Conservation (phyloP, 2,113 vertebrate species). For the Zootoca vivipara region DNA sequence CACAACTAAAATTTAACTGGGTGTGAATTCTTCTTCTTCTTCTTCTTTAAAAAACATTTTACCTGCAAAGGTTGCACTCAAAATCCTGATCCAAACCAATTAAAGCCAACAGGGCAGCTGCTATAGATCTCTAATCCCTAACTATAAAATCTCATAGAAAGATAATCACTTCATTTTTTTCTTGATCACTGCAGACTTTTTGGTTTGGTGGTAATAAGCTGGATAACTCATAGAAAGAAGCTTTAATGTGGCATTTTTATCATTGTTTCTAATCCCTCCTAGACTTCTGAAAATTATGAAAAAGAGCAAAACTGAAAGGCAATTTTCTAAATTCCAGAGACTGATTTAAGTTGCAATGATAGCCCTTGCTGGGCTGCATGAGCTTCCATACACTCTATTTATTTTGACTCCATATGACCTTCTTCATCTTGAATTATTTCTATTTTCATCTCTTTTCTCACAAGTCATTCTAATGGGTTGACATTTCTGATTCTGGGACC, state of each 20-base stretch:
- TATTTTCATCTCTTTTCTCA: background rate
- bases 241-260: conserved; percentile 24
- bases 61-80: background rate
- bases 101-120: background rate
- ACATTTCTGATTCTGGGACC: background rate
- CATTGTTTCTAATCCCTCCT: background rate
- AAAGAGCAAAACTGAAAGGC: conserved; percentile 7
- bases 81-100: background rate
- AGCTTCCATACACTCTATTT: background rate
- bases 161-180: background rate
- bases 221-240: background rate
- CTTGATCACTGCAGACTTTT: conserved; percentile 1
- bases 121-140: background rate
- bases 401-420: background rate
- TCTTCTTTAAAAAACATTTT: too few relatives aligned
- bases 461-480: background rate
- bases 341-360: background rate
- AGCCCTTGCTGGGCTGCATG: background rate
- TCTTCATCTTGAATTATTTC: background rate
- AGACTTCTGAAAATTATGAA: conserved; percentile 1
- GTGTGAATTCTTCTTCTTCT: background rate
- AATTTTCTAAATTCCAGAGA: background rate
- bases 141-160: background rate
- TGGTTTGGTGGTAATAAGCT: background rate
- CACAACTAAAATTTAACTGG: background rate